Conservation (phyloP, 2,888 invertebrate species). For the Amphipyra berbera region DNA sequence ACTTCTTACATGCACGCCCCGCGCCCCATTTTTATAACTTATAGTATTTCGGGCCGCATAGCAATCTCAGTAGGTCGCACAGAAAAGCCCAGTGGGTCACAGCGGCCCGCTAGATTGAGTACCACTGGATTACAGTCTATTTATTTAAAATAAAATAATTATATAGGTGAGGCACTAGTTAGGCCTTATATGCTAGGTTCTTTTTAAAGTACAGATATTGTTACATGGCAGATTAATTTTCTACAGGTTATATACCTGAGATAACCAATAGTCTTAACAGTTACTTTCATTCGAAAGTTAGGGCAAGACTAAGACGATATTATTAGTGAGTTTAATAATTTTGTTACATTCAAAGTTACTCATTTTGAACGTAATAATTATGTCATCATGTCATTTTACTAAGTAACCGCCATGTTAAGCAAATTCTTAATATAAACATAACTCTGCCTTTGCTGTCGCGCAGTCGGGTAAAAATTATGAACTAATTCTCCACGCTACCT, state of each 20-base stretch:
- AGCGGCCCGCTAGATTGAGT: conserved; percentile 14
- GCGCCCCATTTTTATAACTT: conserved; percentile 3
- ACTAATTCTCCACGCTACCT: background rate
- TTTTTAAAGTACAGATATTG: background rate
- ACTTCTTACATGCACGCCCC: background rate
- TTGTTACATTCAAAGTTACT: conserved; percentile 40
- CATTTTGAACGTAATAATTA: conserved; percentile 37
- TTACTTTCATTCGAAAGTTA: conserved; percentile 75
- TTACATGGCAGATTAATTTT: conserved; percentile 6
- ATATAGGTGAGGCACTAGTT: conserved; percentile 21
- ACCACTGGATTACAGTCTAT: conserved; percentile 25
- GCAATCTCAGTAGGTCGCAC: background rate
- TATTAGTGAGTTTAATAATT: conserved; percentile 10
- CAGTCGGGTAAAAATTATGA: background rate
- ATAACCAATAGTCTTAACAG: conserved; percentile 62
- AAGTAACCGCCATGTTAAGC: conserved; percentile 1
- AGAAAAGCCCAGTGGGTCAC: background rate
- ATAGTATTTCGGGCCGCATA: conserved; percentile 26
- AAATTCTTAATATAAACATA: background rate
- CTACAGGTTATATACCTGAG: background rate
- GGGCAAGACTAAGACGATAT: conserved; percentile 64
- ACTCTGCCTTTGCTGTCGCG: too few species aligned
- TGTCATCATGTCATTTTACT: background rate
- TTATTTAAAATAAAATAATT: conserved; percentile 26
- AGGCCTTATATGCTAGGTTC: conserved; percentile 7